These are phyloP conservation scores for Sebastes baramenuke DNA, from an alignment of 2,797 vertebrate species.

Conservation along the genomic window DNA sequence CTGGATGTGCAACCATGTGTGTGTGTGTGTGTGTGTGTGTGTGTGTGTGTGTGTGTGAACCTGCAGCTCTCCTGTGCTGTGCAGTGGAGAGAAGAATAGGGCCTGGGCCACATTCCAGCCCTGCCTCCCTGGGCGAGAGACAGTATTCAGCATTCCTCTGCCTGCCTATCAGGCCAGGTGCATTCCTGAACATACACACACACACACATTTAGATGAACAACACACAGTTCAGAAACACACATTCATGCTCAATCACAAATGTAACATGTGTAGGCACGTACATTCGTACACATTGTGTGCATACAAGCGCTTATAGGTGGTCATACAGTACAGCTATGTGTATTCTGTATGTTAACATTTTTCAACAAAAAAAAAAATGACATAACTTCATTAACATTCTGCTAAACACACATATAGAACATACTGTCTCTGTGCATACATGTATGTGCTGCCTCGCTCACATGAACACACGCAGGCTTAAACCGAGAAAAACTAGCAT, in stretches of 20 bases:
- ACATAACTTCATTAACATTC: background rate
- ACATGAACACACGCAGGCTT: slow-evolving; percentile 12
- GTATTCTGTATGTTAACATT: background rate
- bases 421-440: background rate
- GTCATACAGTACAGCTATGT: slow-evolving; percentile 5
- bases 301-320: slow-evolving; percentile 3
- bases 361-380: background rate
- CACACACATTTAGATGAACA: slow-evolving; percentile 26
- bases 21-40: slow-evolving; percentile 37
- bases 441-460: slow-evolving; percentile 13
- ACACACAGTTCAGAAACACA: slow-evolving; percentile 18
- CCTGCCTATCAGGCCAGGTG: slow-evolving; percentile 83
- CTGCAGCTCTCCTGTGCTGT: slow-evolving; percentile 70
- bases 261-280: slow-evolving; percentile 8
- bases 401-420: background rate
- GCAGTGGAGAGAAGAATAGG: slow-evolving; percentile 77
- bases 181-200: slow-evolving; percentile 73
- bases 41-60: slow-evolving; percentile 57
- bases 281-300: background rate
- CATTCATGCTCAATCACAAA: slow-evolving; percentile 30
- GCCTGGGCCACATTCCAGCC: slow-evolving; percentile 83
- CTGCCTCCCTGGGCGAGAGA: slow-evolving; percentile 80
- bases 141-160: slow-evolving; percentile 81
- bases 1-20: slow-evolving; percentile 35
- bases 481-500: slow-evolving; percentile 36